phyloP scores from a whole-genome alignment of 37 sponge, comb jelly and placozoan species.

The Beroe forskalii region DNA sequence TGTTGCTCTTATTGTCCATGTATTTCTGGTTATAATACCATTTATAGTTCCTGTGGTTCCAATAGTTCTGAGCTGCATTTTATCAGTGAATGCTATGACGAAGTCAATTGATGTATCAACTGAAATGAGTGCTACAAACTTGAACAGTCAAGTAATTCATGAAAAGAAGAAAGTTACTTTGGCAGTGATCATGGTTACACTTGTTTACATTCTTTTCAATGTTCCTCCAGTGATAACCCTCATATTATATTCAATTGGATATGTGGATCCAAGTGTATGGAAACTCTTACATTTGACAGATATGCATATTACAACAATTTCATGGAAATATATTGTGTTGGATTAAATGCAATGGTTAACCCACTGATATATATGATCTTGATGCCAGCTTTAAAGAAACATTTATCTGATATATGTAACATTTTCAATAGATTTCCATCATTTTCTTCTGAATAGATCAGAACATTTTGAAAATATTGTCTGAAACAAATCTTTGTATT shows the following conservation, averaged over 20 bases:
- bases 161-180: constrained; percentile 53
- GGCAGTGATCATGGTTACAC: constrained; percentile 41
- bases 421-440: neutral
- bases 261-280: neutral
- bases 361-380: constrained; percentile 41
- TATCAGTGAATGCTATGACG: constrained; percentile 35
- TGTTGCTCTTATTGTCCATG: neutral
- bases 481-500: too few species aligned
- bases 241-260: neutral
- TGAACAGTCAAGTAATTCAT: neutral
- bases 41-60: constrained; percentile 48
- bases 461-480: too few species aligned
- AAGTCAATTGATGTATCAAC: constrained; percentile 21
- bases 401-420: neutral
- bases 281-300: constrained; percentile 12
- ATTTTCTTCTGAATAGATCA: too few species aligned
- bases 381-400: constrained; percentile 23
- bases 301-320: constrained; percentile 42
- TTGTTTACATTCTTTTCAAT: constrained; percentile 50
- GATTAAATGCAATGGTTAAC: neutral
- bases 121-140: neutral
- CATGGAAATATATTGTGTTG: constrained; percentile 30
- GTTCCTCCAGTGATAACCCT: constrained; percentile 17
- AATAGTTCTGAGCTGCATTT: constrained; percentile 27
- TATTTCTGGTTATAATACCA: constrained; percentile 45